Base-by-base conservation (phyloP, 2,797 vertebrate genomes). In the Gila robusta region DNA sequence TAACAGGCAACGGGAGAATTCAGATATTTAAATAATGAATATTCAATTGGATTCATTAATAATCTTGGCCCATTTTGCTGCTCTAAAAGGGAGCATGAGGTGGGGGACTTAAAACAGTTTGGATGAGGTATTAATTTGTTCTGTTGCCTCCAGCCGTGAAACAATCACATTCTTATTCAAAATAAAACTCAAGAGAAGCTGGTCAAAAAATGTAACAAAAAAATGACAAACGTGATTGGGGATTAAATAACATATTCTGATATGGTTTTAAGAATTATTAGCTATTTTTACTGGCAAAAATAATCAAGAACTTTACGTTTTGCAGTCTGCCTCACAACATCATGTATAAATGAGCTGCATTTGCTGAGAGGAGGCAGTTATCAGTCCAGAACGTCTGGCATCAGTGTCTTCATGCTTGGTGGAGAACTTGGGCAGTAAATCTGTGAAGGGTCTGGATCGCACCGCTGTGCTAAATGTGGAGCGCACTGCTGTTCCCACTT, bases 401-500 rank as follows among this genome's bases (percentile, higher is more conserved):
- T 72, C 56, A 88, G 84, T 79, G 39, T 87, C 62, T 67, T 80
- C 62, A 81, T 14, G 81, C 82, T n/a, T 83, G 37, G 74, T 77
- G 83, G 12, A 78, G 67, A 78, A 32, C 28, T 77, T 83, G 19
- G 87, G 79, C 86, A 81, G 82, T n/a, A 70, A 87, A 78, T 47
- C 37, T 67, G 62, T 81, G 64, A 72, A 72, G 56, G 66, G 81
- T 28, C 54, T 82, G 32, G 41, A 81, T 83, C 77, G 19, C 77
- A 74, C 85, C 35, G 64, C 47, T 52, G 52, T 81, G 80, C 72
- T 85, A 78, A 88, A 79, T 80, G 81, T 82, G 81, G 81, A 71
- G 87, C 90, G 90, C 72, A 87, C 71, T 88, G 49, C 84, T 56
- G 81, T 85, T 86, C 93, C 81, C 64, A 92, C 96, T 97, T 94